Evolutionary conservation across 2,888 invertebrate species (phyloP), one percentile per base, ranked within the genome.

Genomic region (Luffia ferchaultella): DNA sequence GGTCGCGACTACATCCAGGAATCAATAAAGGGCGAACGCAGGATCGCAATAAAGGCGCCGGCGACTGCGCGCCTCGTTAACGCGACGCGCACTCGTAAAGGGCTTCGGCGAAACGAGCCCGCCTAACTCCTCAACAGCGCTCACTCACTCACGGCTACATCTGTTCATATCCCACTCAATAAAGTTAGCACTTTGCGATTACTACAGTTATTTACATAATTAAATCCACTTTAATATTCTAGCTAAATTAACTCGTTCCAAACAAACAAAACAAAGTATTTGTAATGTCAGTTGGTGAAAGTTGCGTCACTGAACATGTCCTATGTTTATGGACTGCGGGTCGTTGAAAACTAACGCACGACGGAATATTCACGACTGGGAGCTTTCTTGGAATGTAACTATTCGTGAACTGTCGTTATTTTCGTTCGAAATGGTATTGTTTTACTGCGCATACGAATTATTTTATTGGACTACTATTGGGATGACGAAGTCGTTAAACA

Each of bases 331-430:
- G 62, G 76, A 72, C 70, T 69, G 76, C 66, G 78, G 75, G 65
- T 76, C 67, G 76, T 69, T 80, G 79, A 76, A 74, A 79, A 68
- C 71, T 65, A 72, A 69, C 71, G 70, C 70, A 70, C 73, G 70
- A 62, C 63, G 66, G 60, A 61, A 62, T 67, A 62, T 59, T 62
- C 65, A 57, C 64, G 67, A 66, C 62, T 65, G 59, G 54, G 55
- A 60, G 57, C 64, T 62, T 52, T 52, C 56, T 46, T 45, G 51
- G 49, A 55, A 54, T 30, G 50, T 57, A 54, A 49, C 56, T 54
- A 54, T 52, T 56, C 50, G 49, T 42, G 41, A 30, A 30, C 46
- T 50, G 46, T 48, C 43, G 16, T 16, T 45, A 30, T 30, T 30
- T 30, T 30, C 12, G 30, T 30, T 30, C 30, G 12, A 30, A 30